Evolutionary conservation across 2,113 vertebrate genomes (phyloP), one percentile per base, ranked within the genome.

Genomic region (Caranx ignobilis): DNA sequence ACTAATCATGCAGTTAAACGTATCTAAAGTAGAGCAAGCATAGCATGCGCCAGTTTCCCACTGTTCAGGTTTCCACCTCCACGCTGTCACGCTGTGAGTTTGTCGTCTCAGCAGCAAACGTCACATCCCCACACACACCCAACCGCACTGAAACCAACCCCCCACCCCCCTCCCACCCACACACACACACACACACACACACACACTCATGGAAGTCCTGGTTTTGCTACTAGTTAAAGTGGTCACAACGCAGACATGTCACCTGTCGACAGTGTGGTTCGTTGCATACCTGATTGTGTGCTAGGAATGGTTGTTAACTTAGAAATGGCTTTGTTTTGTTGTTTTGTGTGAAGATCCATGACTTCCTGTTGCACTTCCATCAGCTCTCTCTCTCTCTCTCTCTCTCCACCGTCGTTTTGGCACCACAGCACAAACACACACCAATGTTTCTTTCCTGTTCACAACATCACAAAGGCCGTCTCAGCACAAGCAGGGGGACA

Each of bases 1-100:
- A 89, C 91, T 93, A 93, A 94, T 96, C 97, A 98, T 98, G 97
- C 97, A 97, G 92, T 94, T 93, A 94, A 96, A 93, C 84, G 91
- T 90, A 94, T 91, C 75, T 88, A 90, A 85, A 94, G 90, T 94
- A 91, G 93, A 95, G 95, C 94, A 95, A 96, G 90, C 92, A 94
- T 82, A 93, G 85, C 95, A 95, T 97, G 96, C 96, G 92, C 87
- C 89, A 89, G 59, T 88, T 82, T 93, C 81, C 92, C 92, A 91
- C 93, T 92, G 90, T 77, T 75, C 83, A 87, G 76, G 77, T 71
- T 5, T 37, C 81, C 77, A 73, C 48, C 88, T 52, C 71, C 50
- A 75, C 56, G 70, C 86, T 50, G 77, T 69, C 48, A 21, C 35
- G 7, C 11, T 26, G 26, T 2, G 26, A 52, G 3, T 41, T 35